These are phyloP conservation scores for Nerophis ophidion DNA, from an alignment of 2,113 vertebrate genomes.

Conservation along the genomic window DNA sequence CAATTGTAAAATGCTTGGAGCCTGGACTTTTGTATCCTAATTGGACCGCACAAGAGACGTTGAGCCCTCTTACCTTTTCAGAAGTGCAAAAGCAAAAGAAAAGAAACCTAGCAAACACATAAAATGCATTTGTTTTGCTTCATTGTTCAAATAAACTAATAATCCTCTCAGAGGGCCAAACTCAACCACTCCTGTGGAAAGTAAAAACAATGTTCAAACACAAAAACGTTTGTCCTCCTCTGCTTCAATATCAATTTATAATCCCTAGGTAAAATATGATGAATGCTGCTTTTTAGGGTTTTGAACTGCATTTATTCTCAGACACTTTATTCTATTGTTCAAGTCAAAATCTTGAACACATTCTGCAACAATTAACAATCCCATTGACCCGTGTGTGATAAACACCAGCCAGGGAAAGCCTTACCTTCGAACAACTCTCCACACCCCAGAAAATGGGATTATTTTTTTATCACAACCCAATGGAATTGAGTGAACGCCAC, in stretches of 20 bases:
- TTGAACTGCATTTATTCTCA: conserved; percentile 1
- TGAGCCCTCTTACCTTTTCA: conserved; percentile 7
- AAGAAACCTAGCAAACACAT: neutral
- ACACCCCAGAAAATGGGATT: conserved; percentile 42
- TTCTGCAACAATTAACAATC: conserved; percentile 51
- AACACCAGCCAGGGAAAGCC: conserved; percentile 37
- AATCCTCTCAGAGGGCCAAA: conserved; percentile 12
- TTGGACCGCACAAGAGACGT: conserved; percentile 20
- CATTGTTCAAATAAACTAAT: conserved; percentile 42
- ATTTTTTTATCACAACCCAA: conserved; percentile 43
- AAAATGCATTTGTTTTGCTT: conserved; percentile 12
- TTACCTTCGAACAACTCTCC: conserved; percentile 40
- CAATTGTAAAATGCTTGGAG: conserved; percentile 12
- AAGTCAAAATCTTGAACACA: conserved; percentile 20
- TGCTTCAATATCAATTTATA: conserved; percentile 10
- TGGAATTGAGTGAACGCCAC: conserved; percentile 45
- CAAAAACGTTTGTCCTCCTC: neutral
- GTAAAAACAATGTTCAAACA: neutral
- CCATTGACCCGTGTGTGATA: conserved; percentile 43
- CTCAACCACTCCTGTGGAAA: neutral
- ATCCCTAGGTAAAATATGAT: neutral
- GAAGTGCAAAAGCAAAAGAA: neutral
- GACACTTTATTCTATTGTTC: neutral
- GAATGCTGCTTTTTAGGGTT: conserved; percentile 5
- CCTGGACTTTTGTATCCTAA: conserved; percentile 28